Base-by-base conservation (phyloP, 2,888 invertebrate species). In the Mimumesa dahlbomi region DNA sequence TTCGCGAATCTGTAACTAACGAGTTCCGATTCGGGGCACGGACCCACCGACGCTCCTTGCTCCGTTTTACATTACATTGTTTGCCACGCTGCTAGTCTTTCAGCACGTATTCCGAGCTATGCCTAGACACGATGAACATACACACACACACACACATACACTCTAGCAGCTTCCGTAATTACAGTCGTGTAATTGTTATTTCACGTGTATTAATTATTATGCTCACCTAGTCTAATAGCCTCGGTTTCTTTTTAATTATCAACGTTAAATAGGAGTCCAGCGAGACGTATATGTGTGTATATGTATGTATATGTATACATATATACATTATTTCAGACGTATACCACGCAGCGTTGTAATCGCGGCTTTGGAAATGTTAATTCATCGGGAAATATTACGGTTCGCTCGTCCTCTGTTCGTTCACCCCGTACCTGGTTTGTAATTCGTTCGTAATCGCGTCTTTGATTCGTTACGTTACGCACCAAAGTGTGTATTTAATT, bases 1-100 rank as follows among this genome's bases (percentile, higher is more conserved):
- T 74, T 71, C 66, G 68, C 77, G 66, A 62, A 78, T 78, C 75
- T 66, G 50, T 78, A 66, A 75, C 78, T 75, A 75, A 78, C 75
- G 75, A 78, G 73, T 58, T 67, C 56, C 64, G 59, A 78, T 78
- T 70, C 69, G 50, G 48, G 7, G 5, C 40, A 16, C 4, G 4
- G 14, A 16, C 40, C 34, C 11, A 57, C n/a, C n/a, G 16, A 29
- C 38, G 13, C 36, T 14, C 29, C 36, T 38, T 36, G n/a, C 56
- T 31, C 25, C 29, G 14, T 38, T 52, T 45, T 16, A 7, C 50
- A 31, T 66, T 58, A 54, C 46, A 61, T 34, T 38, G 36, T 58
- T 21, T 45, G 18, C 43, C 42, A 43, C 25, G 19, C 13, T 45
- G 19, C 14, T 49, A 46, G 25, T 48, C 62, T 62, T 62, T 42